These are phyloP conservation scores for Caenorhabditis doughertyi DNA, from an alignment of 2,888 invertebrate species.

Conservation along the genomic window DNA sequence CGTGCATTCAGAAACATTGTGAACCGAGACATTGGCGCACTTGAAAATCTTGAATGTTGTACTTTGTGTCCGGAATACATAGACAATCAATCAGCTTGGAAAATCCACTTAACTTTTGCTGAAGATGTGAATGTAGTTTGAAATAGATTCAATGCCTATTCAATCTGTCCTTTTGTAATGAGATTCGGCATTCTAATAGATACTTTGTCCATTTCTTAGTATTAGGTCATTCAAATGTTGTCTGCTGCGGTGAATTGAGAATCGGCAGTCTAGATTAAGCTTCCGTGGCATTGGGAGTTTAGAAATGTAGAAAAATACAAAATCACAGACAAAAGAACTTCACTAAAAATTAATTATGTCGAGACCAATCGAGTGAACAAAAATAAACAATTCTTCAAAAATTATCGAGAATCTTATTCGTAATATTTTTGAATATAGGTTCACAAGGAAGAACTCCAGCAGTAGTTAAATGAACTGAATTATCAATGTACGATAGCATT, in stretches of 20 bases:
- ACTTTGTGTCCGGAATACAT: not conserved
- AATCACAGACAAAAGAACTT: too few relatives aligned
- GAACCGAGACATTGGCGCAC: too few relatives aligned
- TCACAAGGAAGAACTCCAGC: conserved; percentile 37
- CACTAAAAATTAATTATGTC: too few relatives aligned
- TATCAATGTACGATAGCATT: conserved; percentile 48
- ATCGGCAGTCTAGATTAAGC: too few relatives aligned
- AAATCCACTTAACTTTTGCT: not conserved
- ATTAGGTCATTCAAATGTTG: not conserved
- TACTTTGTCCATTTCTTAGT: not conserved
- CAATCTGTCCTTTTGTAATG: not conserved
- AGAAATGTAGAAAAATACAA: too few relatives aligned
- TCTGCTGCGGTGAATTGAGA: not conserved
- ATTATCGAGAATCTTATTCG: conserved; percentile 19
- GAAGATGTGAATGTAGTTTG: not conserved
- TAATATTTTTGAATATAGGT: conserved; percentile 30
- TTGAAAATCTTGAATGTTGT: not conserved
- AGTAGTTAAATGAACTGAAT: conserved; percentile 51
- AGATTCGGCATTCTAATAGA: not conserved
- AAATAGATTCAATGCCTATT: not conserved
- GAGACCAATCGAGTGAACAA: too few relatives aligned
- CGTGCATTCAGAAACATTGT: too few relatives aligned
- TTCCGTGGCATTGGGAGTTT: too few relatives aligned
- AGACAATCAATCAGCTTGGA: not conserved
- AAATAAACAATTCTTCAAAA: too few relatives aligned